A percentile compares a stretch with the other conserved stretches of the same genome.
Evolutionary conservation across 23 tunicate genomes (phyloP).

Genomic region (Styela plicata): DNA sequence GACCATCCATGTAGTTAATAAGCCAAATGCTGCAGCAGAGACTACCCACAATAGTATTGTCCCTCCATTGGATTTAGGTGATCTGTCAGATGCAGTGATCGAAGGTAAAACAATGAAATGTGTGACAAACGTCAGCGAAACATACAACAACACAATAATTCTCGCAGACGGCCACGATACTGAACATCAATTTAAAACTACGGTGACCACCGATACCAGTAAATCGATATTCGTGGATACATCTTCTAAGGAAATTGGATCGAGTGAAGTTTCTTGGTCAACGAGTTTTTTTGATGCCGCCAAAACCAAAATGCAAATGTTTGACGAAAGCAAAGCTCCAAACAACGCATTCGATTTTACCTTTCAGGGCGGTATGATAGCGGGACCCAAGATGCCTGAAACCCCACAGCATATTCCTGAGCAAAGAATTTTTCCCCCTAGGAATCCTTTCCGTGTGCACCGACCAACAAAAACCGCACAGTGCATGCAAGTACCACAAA

Average conservation of each 20-base stretch:
- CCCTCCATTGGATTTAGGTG: constrained; percentile 11
- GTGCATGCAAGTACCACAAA: background rate
- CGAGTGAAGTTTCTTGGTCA: background rate
- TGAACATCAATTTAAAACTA: background rate
- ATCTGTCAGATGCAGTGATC: background rate
- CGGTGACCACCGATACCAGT: background rate
- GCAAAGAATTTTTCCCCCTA: background rate
- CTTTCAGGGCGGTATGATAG: background rate
- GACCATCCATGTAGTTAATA: too few species aligned
- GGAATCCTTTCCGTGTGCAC: background rate
- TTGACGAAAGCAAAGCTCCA: background rate
- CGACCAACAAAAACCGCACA: background rate
- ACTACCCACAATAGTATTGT: background rate
- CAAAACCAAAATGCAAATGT: background rate
- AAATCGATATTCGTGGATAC: background rate
- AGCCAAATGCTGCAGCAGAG: background rate
- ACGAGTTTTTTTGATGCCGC: background rate
- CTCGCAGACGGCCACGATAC: background rate
- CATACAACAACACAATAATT: background rate
- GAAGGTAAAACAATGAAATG: background rate
- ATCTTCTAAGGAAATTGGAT: background rate
- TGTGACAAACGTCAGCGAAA: background rate
- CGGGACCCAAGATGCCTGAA: background rate
- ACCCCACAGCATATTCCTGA: background rate
- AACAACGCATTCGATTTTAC: constrained; percentile 3